Evolutionary conservation across 2,888 invertebrate genomes (phyloP).

Genomic region (Fragum sueziense): DNA sequence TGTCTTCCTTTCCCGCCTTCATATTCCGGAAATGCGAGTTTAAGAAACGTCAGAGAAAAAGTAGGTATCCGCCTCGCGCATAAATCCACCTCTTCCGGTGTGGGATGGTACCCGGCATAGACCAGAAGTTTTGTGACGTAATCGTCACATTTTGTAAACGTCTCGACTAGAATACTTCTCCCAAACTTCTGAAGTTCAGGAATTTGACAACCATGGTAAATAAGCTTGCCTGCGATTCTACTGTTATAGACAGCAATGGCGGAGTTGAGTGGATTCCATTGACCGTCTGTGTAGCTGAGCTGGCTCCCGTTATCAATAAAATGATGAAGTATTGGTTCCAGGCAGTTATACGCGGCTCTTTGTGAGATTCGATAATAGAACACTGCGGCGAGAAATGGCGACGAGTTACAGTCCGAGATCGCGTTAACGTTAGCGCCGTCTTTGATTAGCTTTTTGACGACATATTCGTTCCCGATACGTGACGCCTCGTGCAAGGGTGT

Average conservation of each 20-base stretch:
- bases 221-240: slow-evolving; percentile 69
- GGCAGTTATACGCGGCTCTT: slow-evolving; percentile 64
- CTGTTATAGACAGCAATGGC: slow-evolving; percentile 73
- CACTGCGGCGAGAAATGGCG: slow-evolving; percentile 75
- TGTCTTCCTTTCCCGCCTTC: slow-evolving; percentile 63
- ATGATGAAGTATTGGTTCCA: slow-evolving; percentile 68
- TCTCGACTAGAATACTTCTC: slow-evolving; percentile 73
- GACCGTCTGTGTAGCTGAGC: slow-evolving; percentile 73
- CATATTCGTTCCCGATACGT: slow-evolving; percentile 72
- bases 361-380: slow-evolving; percentile 76
- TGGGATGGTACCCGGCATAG: slow-evolving; percentile 70
- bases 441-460: slow-evolving; percentile 67
- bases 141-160: slow-evolving; percentile 74
- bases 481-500: slow-evolving; percentile 96
- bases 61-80: slow-evolving; percentile 74
- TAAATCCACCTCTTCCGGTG: slow-evolving; percentile 72
- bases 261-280: slow-evolving; percentile 74
- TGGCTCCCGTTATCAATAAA: slow-evolving; percentile 71
- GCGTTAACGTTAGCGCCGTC: slow-evolving; percentile 72
- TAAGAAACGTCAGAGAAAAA: slow-evolving; percentile 74
- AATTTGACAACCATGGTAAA: slow-evolving; percentile 73
- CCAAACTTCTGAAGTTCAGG: slow-evolving; percentile 63
- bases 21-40: slow-evolving; percentile 71
- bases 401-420: slow-evolving; percentile 68
- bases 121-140: slow-evolving; percentile 72